These are phyloP conservation scores for Catharus ustulatus DNA, from an alignment of 2,797 vertebrate genomes.

Conservation along the genomic window DNA sequence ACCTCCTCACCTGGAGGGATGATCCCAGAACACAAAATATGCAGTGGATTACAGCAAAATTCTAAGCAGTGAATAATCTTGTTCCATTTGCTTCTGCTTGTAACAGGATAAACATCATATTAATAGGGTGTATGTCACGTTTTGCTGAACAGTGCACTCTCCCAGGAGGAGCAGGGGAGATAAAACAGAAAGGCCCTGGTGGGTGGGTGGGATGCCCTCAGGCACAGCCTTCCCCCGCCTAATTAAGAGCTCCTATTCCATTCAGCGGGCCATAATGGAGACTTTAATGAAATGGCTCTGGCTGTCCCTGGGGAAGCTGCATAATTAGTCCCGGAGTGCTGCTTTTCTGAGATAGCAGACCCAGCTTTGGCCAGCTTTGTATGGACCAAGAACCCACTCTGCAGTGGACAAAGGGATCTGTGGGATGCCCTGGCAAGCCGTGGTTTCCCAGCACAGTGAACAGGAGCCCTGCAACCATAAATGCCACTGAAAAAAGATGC, in stretches of 20 bases:
- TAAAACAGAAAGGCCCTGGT: background rate
- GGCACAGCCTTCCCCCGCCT: fast-evolving
- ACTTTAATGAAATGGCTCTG: background rate
- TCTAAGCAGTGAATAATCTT: background rate
- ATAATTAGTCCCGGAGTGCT: background rate
- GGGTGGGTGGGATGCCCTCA: background rate
- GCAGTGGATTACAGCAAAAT: background rate
- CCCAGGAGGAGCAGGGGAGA: background rate
- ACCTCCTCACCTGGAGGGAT: background rate
- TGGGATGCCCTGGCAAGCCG: background rate
- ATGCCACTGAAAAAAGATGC: background rate
- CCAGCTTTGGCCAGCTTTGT: background rate
- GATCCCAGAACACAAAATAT: background rate
- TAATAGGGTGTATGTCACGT: background rate
- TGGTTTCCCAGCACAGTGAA: background rate
- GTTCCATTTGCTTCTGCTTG: background rate
- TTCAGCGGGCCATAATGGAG: slow-evolving; percentile 6
- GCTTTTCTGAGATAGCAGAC: slow-evolving; percentile 24
- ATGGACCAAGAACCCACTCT: background rate
- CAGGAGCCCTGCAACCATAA: background rate
- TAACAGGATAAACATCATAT: background rate
- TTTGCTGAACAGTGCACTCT: background rate
- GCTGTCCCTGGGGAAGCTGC: background rate
- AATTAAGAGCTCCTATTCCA: slow-evolving; percentile 14
- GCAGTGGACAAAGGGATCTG: background rate